A percentile compares a stretch with the other conserved stretches of the same genome.
Conservation (phyloP, 2,888 invertebrate genomes). For the Heliconius cydno region DNA sequence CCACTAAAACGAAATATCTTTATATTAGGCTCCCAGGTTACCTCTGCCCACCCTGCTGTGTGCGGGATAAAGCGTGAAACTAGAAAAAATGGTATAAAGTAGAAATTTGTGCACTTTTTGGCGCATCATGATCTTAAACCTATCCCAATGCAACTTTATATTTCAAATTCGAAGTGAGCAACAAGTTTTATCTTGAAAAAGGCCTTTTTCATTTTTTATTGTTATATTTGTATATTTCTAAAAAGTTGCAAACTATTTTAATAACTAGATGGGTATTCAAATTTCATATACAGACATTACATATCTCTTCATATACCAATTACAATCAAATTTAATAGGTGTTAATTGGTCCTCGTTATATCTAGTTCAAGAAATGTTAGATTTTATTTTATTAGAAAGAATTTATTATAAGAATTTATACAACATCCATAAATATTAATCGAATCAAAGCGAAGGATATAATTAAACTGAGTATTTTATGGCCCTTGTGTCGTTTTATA, state of each 20-base stretch:
- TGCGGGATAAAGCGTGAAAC: no score
- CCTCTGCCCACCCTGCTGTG: no score
- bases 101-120: background rate
- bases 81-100: no score
- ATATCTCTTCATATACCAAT: background rate
- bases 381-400: constrained; percentile 23
- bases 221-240: background rate
- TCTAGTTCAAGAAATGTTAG: constrained; percentile 29
- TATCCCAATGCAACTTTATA: background rate
- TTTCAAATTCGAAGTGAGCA: background rate
- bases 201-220: no score
- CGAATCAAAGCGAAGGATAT: constrained; percentile 37
- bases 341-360: constrained; percentile 38
- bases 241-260: no score
- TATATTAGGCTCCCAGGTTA: no score
- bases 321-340: constrained; percentile 37
- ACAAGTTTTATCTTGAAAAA: background rate
- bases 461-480: constrained; percentile 33
- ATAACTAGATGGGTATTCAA: background rate
- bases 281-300: background rate
- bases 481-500: constrained; percentile 12
- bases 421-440: constrained; percentile 31
- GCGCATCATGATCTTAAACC: background rate
- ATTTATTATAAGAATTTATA: constrained; percentile 25
- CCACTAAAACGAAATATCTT: no score